Percentiles rank a stretch among this genome's conserved stretches.
These are phyloP conservation scores for Chymomyza costata DNA, from an alignment of 1,140 invertebrate genomes.

Conservation along the genomic window DNA sequence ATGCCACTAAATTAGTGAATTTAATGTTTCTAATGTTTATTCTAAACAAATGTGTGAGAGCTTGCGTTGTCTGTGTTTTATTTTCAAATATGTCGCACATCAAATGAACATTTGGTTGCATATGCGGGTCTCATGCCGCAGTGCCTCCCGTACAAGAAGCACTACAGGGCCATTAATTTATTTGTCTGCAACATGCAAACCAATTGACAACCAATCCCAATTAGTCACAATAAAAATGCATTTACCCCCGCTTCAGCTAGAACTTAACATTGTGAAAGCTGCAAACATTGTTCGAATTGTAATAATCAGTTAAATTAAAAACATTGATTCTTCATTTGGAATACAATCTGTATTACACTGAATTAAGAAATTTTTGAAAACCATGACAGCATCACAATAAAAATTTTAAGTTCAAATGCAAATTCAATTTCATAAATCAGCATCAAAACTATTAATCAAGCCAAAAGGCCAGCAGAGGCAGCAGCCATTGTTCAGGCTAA, in stretches of 20 bases:
- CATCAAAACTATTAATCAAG: too few species aligned
- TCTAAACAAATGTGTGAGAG: slow-evolving; percentile 31
- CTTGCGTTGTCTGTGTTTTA: background rate
- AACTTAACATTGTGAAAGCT: background rate
- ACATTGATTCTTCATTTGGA: too few species aligned
- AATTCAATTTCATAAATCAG: too few species aligned
- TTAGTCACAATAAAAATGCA: slow-evolving; percentile 67
- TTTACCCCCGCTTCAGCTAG: slow-evolving; percentile 15
- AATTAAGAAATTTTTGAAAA: too few species aligned
- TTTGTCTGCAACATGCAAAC: slow-evolving; percentile 72
- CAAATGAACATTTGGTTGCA: slow-evolving; percentile 37
- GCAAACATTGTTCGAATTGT: too few species aligned
- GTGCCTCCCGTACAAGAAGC: background rate
- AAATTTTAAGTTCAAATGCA: too few species aligned
- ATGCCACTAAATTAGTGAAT: slow-evolving; percentile 28
- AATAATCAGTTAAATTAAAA: too few species aligned
- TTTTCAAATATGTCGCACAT: background rate
- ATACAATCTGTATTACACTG: too few species aligned
- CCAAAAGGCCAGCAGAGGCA: too few species aligned
- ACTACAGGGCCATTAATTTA: slow-evolving; percentile 54
- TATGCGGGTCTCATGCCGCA: slow-evolving; percentile 39
- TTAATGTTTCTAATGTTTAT: slow-evolving; percentile 37
- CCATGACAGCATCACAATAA: too few species aligned
- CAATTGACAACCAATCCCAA: slow-evolving; percentile 70
- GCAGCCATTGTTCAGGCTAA: too few species aligned